These are phyloP conservation scores for Nesoenas mayeri DNA, from an alignment of 2,113 vertebrate genomes.

Conservation along the genomic window DNA sequence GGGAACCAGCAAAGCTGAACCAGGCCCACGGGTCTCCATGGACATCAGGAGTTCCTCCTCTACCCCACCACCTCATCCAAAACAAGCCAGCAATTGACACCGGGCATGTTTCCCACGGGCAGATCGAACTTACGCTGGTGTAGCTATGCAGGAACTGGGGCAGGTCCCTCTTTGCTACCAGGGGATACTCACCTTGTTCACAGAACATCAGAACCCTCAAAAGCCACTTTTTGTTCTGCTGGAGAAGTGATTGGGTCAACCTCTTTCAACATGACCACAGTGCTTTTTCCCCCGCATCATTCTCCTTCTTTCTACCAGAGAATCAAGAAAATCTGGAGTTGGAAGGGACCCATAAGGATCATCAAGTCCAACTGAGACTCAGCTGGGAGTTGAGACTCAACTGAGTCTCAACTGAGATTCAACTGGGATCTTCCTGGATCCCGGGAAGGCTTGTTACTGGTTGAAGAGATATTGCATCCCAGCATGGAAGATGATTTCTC, in stretches of 20 bases:
- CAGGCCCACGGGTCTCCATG: background rate
- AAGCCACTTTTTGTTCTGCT: background rate
- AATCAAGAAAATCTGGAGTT: background rate
- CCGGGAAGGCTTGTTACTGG: background rate
- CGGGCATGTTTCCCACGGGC: accelerated
- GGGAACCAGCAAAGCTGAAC: background rate
- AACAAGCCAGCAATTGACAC: background rate
- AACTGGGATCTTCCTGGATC: background rate
- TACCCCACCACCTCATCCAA: background rate
- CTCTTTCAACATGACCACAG: background rate
- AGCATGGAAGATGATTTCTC: background rate
- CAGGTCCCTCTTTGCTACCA: background rate
- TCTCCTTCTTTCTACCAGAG: background rate
- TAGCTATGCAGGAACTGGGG: background rate
- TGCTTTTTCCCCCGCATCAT: background rate
- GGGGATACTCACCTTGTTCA: background rate
- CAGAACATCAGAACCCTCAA: background rate
- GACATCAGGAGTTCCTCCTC: background rate
- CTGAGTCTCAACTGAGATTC: background rate
- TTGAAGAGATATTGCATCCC: background rate
- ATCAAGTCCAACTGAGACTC: background rate
- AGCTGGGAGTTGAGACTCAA: background rate
- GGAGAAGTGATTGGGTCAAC: background rate
- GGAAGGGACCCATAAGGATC: background rate
- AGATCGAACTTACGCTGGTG: accelerated